Conservation (phyloP, 2,888 invertebrate genomes). For the Cecidostiba fungosa region DNA sequence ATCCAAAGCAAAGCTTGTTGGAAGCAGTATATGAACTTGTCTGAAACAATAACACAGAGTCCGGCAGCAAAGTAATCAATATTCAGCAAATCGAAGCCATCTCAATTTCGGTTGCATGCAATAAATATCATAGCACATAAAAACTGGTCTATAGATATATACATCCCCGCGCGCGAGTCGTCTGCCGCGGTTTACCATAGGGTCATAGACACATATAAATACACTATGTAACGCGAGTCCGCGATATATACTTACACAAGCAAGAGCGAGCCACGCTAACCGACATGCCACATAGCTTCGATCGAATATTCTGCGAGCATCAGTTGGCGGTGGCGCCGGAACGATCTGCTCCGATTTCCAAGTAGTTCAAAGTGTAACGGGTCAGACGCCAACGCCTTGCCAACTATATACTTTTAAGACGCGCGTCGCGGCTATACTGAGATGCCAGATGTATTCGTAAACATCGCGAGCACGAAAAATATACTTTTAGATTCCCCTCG, state of each 20-base stretch:
- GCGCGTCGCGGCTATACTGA: background rate
- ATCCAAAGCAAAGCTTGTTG: background rate
- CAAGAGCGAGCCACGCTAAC: background rate
- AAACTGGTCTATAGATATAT: background rate
- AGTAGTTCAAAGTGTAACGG: constrained; percentile 60
- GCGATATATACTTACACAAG: background rate
- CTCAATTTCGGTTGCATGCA: background rate
- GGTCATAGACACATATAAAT: constrained; percentile 3
- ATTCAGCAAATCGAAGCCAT: constrained; percentile 45
- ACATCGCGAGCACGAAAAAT: too few species aligned
- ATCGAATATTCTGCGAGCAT: constrained; percentile 19
- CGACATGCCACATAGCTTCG: constrained; percentile 32
- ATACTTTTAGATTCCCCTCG: too few species aligned
- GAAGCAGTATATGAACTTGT: background rate
- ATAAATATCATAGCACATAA: constrained; percentile 11
- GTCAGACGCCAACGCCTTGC: constrained; percentile 56
- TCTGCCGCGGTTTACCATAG: background rate
- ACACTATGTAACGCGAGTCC: constrained; percentile 18
- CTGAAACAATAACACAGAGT: background rate
- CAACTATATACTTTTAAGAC: constrained; percentile 51
- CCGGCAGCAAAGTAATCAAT: background rate
- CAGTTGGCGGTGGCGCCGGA: constrained; percentile 6
- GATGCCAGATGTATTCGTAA: too few species aligned
- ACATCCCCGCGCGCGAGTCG: background rate
- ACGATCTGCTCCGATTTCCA: constrained; percentile 60